Base-by-base conservation (phyloP, 2,797 vertebrate species). In the Acanthurus tractus region DNA sequence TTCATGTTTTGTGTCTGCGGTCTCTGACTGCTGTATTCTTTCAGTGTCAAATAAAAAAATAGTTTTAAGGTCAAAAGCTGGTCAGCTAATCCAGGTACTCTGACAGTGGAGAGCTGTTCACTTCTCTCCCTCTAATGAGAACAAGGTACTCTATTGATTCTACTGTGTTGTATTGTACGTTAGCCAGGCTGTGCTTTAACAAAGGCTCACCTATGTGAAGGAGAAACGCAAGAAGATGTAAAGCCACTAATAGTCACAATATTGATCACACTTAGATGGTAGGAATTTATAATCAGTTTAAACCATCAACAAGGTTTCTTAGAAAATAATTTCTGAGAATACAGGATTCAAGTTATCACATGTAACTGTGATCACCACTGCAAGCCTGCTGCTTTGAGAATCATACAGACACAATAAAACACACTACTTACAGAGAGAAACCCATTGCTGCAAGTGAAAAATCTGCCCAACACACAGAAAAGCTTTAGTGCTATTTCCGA, bases 1-100 rank as follows among this genome's bases (percentile, higher is more conserved):
- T 40, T 53, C 70, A 45, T 25, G 69, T 56, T 57, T 69, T 17
- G 15, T 67, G 42, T 15, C 20, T 6, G n/a, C 29, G 36, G 48
- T 62, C 42, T 55, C 17, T 42, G 63, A 66, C 53, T 23, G 69
- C 63, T 52, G 48, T 72, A 38, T 42, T 8, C 72, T 69, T 44
- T 73, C 45, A 40, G 12, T 54, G 63, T 74, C 34, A 63, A 38
- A 56, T 66, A 13, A 14, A 53, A 14, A 53, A 18, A 6, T 3
- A 54, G 63, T 34, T 42, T 50, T 29, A 62, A 45, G 20, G 9
- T 63, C 44, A 20, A n/a, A 38, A 5, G 17, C 17, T 29, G 8
- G 2, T 20, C 0, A 3, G 9, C 13, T 54, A 23, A 48, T 66
- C 52, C 42, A 23, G 38, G 46, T 22, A 9, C 14, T 6, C 20